A percentile compares a stretch with the other conserved stretches of the same genome.
Evolutionary conservation across 1,140 invertebrate genomes (phyloP).

Genomic region (Drosophila arawakana): DNA sequence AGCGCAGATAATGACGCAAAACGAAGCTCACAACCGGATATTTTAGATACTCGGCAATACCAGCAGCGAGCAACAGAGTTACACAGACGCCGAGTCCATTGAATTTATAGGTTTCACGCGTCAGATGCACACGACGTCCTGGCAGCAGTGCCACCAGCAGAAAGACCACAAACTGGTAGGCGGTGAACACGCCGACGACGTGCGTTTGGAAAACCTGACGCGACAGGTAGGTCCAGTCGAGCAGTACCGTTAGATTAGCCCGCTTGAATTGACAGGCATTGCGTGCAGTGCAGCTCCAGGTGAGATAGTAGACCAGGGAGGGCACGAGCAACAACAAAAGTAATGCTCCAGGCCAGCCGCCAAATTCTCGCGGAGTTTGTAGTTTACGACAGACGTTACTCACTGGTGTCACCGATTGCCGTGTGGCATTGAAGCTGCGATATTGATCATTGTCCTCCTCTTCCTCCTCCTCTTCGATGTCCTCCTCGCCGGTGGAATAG

Average conservation of each 20-base stretch:
- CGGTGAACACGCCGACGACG: slow-evolving; percentile 69
- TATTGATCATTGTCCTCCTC: slow-evolving; percentile 67
- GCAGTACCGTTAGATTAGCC: slow-evolving; percentile 55
- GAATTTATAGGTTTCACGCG: slow-evolving; percentile 84
- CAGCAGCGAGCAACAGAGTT: slow-evolving; percentile 72
- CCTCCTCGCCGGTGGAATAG: slow-evolving; percentile 85
- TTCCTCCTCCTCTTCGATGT: slow-evolving; percentile 67
- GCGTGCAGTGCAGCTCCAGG: slow-evolving; percentile 79
- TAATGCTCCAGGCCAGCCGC: slow-evolving; percentile 74
- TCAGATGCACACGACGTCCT: slow-evolving; percentile 82
- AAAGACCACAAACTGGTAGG: slow-evolving; percentile 78
- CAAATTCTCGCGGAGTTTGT: slow-evolving; percentile 71
- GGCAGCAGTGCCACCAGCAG: slow-evolving; percentile 84
- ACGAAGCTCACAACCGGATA: slow-evolving; percentile 84
- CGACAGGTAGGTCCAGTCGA: slow-evolving; percentile 61
- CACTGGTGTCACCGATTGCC: slow-evolving; percentile 28
- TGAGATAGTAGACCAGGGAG: slow-evolving; percentile 65
- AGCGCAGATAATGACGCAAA: slow-evolving; percentile 85
- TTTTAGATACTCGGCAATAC: slow-evolving; percentile 83
- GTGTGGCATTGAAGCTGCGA: slow-evolving; percentile 67
- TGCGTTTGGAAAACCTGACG: slow-evolving; percentile 74
- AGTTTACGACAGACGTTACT: slow-evolving; percentile 50
- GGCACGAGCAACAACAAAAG: slow-evolving; percentile 69
- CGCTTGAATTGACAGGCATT: slow-evolving; percentile 77
- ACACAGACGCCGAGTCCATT: slow-evolving; percentile 84